Conservation (phyloP, 2,113 vertebrate species). For the Puffinus mauretanicus region DNA sequence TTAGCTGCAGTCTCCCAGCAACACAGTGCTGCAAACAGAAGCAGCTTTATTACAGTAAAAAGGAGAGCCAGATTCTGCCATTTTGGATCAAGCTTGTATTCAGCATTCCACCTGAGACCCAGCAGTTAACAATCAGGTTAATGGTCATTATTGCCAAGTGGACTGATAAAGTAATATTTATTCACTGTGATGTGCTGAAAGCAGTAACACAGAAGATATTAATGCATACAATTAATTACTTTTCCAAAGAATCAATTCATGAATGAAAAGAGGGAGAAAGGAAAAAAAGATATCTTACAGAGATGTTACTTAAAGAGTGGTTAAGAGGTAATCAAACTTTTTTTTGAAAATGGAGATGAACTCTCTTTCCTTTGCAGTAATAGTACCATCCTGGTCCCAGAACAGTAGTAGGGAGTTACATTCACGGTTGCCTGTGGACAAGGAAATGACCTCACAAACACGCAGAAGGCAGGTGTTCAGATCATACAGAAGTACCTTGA, state of each 20-base stretch:
- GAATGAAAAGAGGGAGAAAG: neutral
- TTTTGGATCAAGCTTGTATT: conserved; percentile 8
- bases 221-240: neutral
- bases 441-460: neutral
- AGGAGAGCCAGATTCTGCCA: conserved; percentile 23
- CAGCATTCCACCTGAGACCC: neutral
- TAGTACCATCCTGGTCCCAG: neutral
- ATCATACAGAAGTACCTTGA: neutral
- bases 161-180: neutral
- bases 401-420: neutral
- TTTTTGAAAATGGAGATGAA: neutral
- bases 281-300: neutral
- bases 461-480: neutral
- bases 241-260: neutral
- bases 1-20: conserved; percentile 57
- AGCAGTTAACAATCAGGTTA: neutral
- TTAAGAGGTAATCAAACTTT: neutral
- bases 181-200: neutral
- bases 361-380: neutral
- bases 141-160: neutral
- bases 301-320: neutral
- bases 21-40: conserved; percentile 8
- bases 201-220: neutral
- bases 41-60: conserved; percentile 1
- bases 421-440: neutral